Conservation (phyloP, 2,888 invertebrate genomes). For the Keiferia lycopersicella region DNA sequence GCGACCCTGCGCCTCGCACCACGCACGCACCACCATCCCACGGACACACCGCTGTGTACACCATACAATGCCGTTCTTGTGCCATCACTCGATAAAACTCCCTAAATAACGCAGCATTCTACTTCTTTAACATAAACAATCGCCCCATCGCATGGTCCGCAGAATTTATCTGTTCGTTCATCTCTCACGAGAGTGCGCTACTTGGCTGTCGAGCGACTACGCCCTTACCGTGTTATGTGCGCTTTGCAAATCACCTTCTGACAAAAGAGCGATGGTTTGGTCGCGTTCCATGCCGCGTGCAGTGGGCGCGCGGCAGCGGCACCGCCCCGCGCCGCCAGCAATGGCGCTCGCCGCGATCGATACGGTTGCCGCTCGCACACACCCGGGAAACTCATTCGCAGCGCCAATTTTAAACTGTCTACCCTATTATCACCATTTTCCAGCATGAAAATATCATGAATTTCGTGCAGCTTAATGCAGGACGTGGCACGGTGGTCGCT, state of each 20-base stretch:
- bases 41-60: slow-evolving; percentile 23
- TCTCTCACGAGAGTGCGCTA: slow-evolving; percentile 80
- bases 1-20: slow-evolving; percentile 63
- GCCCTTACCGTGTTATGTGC: slow-evolving; percentile 69
- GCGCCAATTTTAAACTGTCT: slow-evolving; percentile 65
- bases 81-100: not conserved
- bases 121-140: slow-evolving; percentile 32
- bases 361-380: slow-evolving; percentile 53
- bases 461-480: slow-evolving; percentile 28
- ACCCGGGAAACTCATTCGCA: slow-evolving; percentile 59
- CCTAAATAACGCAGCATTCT: slow-evolving; percentile 46
- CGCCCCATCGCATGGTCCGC: slow-evolving; percentile 42
- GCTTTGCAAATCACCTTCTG: slow-evolving; percentile 61
- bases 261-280: slow-evolving; percentile 51
- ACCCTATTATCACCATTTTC: slow-evolving; percentile 41
- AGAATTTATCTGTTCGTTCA: slow-evolving; percentile 74
- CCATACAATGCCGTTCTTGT: slow-evolving; percentile 43
- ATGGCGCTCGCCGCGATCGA: slow-evolving; percentile 69
- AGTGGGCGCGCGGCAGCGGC: slow-evolving; percentile 38
- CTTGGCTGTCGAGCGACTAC: slow-evolving; percentile 70
- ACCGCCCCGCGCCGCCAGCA: slow-evolving; percentile 51
- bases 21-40: slow-evolving; percentile 26
- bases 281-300: slow-evolving; percentile 64
- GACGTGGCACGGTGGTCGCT: slow-evolving; percentile 8
- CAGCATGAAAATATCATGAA: slow-evolving; percentile 38